Conservation (phyloP, 2,113 vertebrate genomes). For the Dasypus novemcinctus region DNA sequence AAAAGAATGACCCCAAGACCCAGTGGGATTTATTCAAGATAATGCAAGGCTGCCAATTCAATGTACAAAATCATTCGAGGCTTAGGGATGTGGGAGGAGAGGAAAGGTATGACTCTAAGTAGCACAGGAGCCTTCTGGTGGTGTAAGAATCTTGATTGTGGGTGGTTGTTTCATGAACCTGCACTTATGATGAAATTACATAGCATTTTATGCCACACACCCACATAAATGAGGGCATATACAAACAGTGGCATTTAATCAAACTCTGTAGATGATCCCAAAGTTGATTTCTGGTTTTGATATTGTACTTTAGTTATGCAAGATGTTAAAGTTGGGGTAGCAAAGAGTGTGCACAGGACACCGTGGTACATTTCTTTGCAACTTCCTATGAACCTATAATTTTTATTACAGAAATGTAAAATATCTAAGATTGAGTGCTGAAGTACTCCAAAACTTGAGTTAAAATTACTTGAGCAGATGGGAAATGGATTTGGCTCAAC, state of each 20-base stretch:
- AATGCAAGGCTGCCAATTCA: neutral
- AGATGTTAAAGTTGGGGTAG: no score
- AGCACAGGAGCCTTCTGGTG: no score
- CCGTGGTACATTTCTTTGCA: no score
- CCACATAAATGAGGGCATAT: neutral
- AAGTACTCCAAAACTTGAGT: neutral
- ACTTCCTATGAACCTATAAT: no score
- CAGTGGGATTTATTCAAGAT: neutral
- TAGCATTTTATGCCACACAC: neutral
- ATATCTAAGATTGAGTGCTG: no score
- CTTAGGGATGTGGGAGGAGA: neutral
- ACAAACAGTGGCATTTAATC: neutral
- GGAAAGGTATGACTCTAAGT: neutral
- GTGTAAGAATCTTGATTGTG: neutral
- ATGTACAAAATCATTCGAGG: neutral
- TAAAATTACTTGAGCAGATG: neutral
- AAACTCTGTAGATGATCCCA: neutral
- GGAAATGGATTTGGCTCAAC: no score
- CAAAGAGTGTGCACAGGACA: no score
- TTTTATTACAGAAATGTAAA: no score
- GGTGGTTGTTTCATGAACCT: neutral
- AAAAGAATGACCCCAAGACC: neutral
- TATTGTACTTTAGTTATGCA: no score
- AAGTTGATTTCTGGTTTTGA: no score
- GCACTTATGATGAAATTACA: no score